These are phyloP conservation scores for Piaya cayana DNA, from an alignment of 2,113 vertebrate genomes.

Conservation along the genomic window DNA sequence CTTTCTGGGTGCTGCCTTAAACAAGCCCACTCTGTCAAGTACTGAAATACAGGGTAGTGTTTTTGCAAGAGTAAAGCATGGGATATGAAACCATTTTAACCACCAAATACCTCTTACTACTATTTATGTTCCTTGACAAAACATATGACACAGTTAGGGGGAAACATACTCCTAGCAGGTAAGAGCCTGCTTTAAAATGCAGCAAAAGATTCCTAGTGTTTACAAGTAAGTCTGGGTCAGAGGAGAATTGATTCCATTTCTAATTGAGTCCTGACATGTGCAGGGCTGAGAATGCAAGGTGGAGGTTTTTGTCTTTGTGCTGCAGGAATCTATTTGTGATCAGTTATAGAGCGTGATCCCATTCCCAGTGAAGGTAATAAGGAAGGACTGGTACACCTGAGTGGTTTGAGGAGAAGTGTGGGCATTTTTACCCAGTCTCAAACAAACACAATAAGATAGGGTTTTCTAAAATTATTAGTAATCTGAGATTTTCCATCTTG, in stretches of 20 bases:
- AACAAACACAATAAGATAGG: neutral
- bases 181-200: neutral
- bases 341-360: neutral
- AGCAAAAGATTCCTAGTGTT: neutral
- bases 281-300: neutral
- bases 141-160: rapidly evolving
- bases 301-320: neutral
- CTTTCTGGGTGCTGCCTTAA: neutral
- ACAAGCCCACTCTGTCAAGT: neutral
- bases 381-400: neutral
- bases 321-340: neutral
- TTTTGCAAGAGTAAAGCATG: neutral
- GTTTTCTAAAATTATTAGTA: neutral
- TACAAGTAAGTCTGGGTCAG: neutral
- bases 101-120: neutral
- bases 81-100: neutral
- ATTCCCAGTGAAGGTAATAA: neutral
- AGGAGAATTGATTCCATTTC: neutral
- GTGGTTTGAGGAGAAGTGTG: neutral
- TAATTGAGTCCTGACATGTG: neutral
- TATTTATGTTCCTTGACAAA: neutral
- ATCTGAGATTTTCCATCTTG: neutral
- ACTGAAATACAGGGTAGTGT: neutral
- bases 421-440: neutral
- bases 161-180: neutral